Conservation (phyloP, 2,113 vertebrate genomes). For the Gila orcuttii region DNA sequence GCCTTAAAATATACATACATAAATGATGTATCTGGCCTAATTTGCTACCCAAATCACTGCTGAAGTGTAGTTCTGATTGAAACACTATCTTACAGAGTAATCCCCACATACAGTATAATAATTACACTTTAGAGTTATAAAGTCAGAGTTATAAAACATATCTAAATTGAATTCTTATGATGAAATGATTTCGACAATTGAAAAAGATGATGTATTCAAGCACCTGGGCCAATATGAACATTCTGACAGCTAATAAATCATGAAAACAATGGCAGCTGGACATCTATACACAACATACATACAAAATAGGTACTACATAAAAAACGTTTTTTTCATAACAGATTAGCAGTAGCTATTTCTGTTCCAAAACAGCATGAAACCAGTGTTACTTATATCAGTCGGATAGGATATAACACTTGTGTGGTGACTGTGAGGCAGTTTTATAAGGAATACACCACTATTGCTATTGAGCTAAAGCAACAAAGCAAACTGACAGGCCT, state of each 20-base stretch:
- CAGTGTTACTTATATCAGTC: not conserved
- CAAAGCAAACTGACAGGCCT: constrained; percentile 65
- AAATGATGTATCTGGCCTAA: not conserved
- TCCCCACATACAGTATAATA: not conserved
- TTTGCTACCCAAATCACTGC: not conserved
- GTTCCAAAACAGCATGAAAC: not conserved
- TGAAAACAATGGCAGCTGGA: not conserved
- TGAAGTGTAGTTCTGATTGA: not conserved
- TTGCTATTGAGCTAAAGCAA: constrained; percentile 59
- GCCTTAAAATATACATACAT: not conserved
- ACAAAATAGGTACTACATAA: too few species aligned
- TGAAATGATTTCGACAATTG: not conserved
- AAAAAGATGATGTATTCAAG: not conserved
- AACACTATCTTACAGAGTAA: not conserved
- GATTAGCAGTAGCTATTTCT: not conserved
- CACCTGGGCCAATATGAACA: not conserved
- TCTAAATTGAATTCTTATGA: not conserved
- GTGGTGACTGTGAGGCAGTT: constrained; percentile 7
- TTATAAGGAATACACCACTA: constrained; percentile 28
- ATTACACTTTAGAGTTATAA: not conserved
- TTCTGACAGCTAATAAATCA: not conserved
- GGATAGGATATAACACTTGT: constrained; percentile 16
- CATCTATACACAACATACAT: not conserved
- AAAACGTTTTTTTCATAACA: not conserved
- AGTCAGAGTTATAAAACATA: not conserved